A percentile compares a stretch with the other conserved stretches of the same genome.
Evolutionary conservation across 2,113 vertebrate genomes (phyloP).

Genomic region (Oreocharis arfaki): DNA sequence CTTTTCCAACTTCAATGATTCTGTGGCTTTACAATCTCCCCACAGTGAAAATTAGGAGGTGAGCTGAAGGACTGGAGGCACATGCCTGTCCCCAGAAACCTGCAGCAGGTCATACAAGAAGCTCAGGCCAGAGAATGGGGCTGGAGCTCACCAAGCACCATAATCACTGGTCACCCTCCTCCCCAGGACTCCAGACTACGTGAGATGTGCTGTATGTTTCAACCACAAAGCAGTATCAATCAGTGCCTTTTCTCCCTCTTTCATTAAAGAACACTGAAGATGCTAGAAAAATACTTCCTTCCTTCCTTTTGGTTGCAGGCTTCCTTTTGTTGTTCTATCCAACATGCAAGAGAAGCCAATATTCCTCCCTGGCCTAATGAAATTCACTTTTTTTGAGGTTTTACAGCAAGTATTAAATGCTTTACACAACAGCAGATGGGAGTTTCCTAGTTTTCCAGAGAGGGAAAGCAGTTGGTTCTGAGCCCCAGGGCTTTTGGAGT

Average conservation of each 20-base stretch:
- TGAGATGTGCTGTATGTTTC: not conserved
- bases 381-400: not conserved
- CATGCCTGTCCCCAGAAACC: not conserved
- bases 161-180: not conserved
- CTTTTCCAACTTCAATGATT: not conserved
- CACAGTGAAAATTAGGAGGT: accelerated
- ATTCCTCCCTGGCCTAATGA: not conserved
- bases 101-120: not conserved
- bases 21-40: not conserved
- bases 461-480: not conserved
- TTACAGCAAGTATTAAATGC: not conserved
- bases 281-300: not conserved
- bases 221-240: not conserved
- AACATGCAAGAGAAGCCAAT: not conserved
- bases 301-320: not conserved
- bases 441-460: slow-evolving; percentile 1
- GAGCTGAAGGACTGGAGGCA: not conserved
- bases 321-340: not conserved
- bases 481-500: not conserved
- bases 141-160: not conserved
- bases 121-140: not conserved
- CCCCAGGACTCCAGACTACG: not conserved
- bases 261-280: not conserved
- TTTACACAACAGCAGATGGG: not conserved
- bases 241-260: not conserved